These are phyloP conservation scores for Arrhopalites spinosus DNA, from an alignment of 2,888 invertebrate genomes.

Conservation along the genomic window DNA sequence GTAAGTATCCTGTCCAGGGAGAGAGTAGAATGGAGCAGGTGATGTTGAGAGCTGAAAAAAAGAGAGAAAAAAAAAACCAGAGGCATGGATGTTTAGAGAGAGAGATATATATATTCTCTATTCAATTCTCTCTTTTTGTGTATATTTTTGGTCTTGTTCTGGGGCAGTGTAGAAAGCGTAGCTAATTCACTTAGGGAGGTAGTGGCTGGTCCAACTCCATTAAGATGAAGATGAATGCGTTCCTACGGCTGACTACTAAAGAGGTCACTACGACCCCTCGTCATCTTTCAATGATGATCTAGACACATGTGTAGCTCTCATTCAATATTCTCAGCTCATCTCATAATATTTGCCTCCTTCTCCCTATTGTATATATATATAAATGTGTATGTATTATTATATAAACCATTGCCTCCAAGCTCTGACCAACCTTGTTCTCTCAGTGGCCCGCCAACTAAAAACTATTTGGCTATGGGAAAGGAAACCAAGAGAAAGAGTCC, in stretches of 20 bases:
- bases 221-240: constrained; percentile 35
- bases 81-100: neutral
- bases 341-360: constrained; percentile 16
- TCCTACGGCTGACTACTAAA: constrained; percentile 32
- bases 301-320: constrained; percentile 31
- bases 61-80: neutral
- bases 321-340: constrained; percentile 33
- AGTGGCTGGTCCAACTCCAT: constrained; percentile 26
- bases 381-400: neutral
- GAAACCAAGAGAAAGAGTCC: neutral
- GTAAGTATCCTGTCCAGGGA: constrained; percentile 20
- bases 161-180: neutral
- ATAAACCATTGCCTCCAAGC: neutral
- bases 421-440: neutral
- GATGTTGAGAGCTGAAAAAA: neutral
- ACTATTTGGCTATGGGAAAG: neutral
- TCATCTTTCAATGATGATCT: constrained; percentile 32
- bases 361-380: neutral
- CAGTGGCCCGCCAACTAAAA: neutral
- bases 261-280: constrained; percentile 31
- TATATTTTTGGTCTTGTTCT: neutral
- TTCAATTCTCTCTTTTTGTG: neutral
- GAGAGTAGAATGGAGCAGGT: neutral
- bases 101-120: neutral
- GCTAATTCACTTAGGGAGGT: constrained; percentile 33